These are phyloP conservation scores for Callithrix jacchus DNA, from an alignment of 2,113 vertebrate species.

Conservation along the genomic window DNA sequence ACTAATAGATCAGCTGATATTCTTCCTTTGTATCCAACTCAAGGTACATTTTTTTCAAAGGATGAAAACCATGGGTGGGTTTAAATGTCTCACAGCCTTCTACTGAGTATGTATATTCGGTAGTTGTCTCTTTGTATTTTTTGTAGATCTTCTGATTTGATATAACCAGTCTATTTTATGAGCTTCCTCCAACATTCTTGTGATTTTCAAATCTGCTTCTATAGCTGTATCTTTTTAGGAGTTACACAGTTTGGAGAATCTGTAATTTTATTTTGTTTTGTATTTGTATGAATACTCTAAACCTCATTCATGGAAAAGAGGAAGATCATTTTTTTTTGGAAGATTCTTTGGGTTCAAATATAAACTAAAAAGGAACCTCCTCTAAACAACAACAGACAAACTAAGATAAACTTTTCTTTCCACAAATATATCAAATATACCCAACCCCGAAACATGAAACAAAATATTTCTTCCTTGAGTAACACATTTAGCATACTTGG, in stretches of 20 bases:
- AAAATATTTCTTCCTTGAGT: not conserved
- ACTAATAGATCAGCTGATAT: not conserved
- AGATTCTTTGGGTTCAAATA: not conserved
- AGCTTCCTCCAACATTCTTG: not conserved
- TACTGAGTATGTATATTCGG: not conserved
- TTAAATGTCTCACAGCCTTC: not conserved
- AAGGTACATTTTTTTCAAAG: conserved; percentile 24
- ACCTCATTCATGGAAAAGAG: not conserved
- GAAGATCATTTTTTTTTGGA: not conserved
- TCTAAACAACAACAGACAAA: conserved; percentile 20
- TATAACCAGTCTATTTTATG: not conserved
- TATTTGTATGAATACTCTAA: not conserved
- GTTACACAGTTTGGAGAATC: not conserved
- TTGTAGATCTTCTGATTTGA: not conserved
- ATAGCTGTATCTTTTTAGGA: not conserved
- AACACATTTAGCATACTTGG: not conserved
- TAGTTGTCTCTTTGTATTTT: not conserved
- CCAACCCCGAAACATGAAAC: not conserved
- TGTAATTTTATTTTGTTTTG: not conserved
- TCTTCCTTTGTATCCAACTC: not conserved
- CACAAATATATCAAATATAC: not conserved
- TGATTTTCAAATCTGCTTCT: conserved; percentile 18
- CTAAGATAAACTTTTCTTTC: not conserved
- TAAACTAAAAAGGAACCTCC: not conserved
- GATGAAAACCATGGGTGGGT: not conserved